Base-by-base conservation (phyloP, 1,140 invertebrate genomes). In the Hirudo medicinalis region DNA sequence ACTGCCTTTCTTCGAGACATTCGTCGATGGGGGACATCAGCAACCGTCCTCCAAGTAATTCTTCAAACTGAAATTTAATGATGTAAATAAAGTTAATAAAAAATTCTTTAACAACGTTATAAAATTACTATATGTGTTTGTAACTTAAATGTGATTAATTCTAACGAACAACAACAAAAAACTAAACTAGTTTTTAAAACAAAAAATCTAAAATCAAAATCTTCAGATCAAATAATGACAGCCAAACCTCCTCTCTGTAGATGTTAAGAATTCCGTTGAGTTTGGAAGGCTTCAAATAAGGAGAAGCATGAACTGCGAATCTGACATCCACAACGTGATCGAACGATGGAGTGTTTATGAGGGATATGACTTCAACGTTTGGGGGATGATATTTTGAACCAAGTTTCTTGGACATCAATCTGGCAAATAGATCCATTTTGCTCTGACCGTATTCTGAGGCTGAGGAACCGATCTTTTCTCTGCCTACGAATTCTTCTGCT, bases 1-100 rank as follows among this genome's bases (percentile, higher is more conserved):
- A 92, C 82, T 94, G 97, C 83, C 90, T 90, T 78, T 92, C 89
- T 79, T 95, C 92, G 83, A 95, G 83, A 81, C 95, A 98, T 83
- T 97, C 92, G 77, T 98, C 93, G 75, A 98, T 97, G 71, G 92
- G 92, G 3, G 97, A 92, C 92, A 97, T 95, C 5, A 91, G 92
- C 55, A 98, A 94, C 77, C 94, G 93, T 67, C 97, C 91, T 36
- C 92, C 93, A 13, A 96, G 89, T 74, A 90, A 89, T 76, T 88
- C 86, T 83, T 96, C 92, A 80, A 97, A 95, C 87, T 89, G 72
- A 70, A 76, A 77, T 77, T 72, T 53, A 72, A 43, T 67, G 25
- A 70, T 70, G 32, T n/a, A 67, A 29, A 43, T 70, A 69, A 27
- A 67, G 0, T 49, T 49, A 49, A 49, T 11, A 49, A 5, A 49